Base-by-base conservation (phyloP, 1,140 invertebrate genomes). In the Drosophila setifemur region DNA sequence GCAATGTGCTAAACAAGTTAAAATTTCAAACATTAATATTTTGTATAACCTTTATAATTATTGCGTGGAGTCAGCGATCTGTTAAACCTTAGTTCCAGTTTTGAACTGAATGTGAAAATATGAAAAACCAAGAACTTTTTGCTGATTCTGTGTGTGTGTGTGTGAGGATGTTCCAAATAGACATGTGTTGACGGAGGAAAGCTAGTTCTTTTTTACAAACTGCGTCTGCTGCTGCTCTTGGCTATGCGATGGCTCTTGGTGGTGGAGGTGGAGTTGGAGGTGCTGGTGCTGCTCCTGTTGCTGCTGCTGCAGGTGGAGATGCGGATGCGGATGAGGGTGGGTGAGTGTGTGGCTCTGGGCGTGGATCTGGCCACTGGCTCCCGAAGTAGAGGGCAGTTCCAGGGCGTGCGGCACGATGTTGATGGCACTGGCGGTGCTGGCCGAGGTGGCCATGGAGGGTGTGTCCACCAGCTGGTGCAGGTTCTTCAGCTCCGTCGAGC, bases 401-500 rank as follows among this genome's bases (percentile, higher is more conserved):
- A 74, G 14, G 35, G 61, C 54, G 33, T 73, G 67, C 54, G 68
- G 49, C 40, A 73, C 35, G 45, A 85, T 78, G 39, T 79, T 79
- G 40, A 85, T 81, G 53, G 76, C 79, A 55, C 69, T 89, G 19
- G 76, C 73, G 35, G 87, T 87, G 55, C 67, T 78, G 21, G 87
- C 87, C 37, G 87, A 89, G 6, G 82, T 54, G 31, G 87, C 87
- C 49, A 86, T 73, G 1, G 75, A 39, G 16, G 89, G 83, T 11
- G 77, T 74, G 45, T 89, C 88, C 26, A 88, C 69, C 31, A 90
- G 57, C 35, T 87, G 88, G 55, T 92, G 91, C 31, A 92, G 66
- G 79, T 92, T 92, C 68, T 91, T 91, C 1, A 91, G 57, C 50
- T 91, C 91, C 14, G 89, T 90, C 11, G 90, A 90, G 33, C 90